Evolutionary conservation across 1,140 invertebrate genomes (phyloP).

Genomic region (Antheraea pernyi): DNA sequence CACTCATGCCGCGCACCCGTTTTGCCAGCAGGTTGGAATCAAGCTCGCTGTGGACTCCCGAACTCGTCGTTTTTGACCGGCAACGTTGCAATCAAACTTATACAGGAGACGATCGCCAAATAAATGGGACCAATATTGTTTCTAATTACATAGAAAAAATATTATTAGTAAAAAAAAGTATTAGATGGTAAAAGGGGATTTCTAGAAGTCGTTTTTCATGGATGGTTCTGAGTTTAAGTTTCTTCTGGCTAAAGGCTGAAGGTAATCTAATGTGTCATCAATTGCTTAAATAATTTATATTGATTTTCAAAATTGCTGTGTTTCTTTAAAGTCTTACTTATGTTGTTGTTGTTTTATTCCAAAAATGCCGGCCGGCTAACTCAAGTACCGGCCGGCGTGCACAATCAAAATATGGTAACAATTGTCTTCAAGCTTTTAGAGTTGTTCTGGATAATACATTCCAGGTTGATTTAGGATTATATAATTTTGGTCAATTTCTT

Average conservation of each 20-base stretch:
- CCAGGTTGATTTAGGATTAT: too few species aligned
- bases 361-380: conserved; percentile 32
- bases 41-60: conserved; percentile 22
- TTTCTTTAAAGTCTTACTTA: neutral
- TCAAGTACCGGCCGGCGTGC: conserved; percentile 18
- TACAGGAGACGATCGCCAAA: conserved; percentile 38
- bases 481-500: too few species aligned
- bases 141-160: neutral
- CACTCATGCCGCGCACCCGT: conserved; percentile 91
- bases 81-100: conserved; percentile 38
- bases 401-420: neutral
- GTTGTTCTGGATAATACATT: too few species aligned
- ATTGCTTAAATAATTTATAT: neutral
- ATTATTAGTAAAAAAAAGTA: neutral
- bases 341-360: conserved; percentile 6
- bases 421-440: too few species aligned
- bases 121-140: conserved; percentile 30
- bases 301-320: neutral
- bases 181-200: conserved; percentile 13
- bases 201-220: neutral
- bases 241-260: neutral
- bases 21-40: conserved; percentile 83
- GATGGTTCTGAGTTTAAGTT: neutral
- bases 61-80: conserved; percentile 13
- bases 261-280: neutral